Conservation (phyloP, 2,797 vertebrate species). For the Taeniopygia guttata region DNA sequence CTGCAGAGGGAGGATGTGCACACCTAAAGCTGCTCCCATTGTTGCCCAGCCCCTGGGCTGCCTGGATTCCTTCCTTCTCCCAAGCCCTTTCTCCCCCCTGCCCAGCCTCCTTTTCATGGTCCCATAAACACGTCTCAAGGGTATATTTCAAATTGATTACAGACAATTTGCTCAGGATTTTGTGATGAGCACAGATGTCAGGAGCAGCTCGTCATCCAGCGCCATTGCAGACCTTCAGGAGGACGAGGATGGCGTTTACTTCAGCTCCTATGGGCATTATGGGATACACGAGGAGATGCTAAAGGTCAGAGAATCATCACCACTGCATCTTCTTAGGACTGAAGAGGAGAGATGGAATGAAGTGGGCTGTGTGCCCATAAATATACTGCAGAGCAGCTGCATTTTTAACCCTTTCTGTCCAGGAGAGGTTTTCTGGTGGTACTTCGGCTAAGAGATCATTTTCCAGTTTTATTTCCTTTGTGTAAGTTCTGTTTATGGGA, state of each 20-base stretch:
- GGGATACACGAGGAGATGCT: conserved; percentile 97
- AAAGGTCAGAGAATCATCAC: conserved; percentile 84
- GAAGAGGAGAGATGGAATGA: not conserved
- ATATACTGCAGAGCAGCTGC: conserved; percentile 54
- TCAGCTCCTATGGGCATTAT: conserved; percentile 95
- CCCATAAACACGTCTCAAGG: conserved; percentile 68
- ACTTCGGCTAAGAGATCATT: not conserved
- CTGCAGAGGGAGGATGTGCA: conserved; percentile 73
- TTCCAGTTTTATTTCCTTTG: not conserved
- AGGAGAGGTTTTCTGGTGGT: not conserved
- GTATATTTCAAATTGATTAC: conserved; percentile 81
- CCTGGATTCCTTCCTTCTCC: not conserved
- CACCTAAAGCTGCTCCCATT: not conserved
- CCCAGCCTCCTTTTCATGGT: conserved; percentile 23
- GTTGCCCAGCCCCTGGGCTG: not conserved
- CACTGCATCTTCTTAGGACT: not conserved
- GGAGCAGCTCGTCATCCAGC: conserved; percentile 62
- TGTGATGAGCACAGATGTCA: conserved; percentile 85
- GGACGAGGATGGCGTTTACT: conserved; percentile 93
- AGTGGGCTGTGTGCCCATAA: conserved; percentile 7
- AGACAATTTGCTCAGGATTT: conserved; percentile 90
- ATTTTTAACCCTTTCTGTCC: conserved; percentile 68
- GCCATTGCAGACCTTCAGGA: conserved; percentile 84
- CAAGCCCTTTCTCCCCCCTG: not conserved
- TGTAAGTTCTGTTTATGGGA: not conserved